Base-by-base conservation (phyloP, 2,113 vertebrate species). In the Hyla sarda region DNA sequence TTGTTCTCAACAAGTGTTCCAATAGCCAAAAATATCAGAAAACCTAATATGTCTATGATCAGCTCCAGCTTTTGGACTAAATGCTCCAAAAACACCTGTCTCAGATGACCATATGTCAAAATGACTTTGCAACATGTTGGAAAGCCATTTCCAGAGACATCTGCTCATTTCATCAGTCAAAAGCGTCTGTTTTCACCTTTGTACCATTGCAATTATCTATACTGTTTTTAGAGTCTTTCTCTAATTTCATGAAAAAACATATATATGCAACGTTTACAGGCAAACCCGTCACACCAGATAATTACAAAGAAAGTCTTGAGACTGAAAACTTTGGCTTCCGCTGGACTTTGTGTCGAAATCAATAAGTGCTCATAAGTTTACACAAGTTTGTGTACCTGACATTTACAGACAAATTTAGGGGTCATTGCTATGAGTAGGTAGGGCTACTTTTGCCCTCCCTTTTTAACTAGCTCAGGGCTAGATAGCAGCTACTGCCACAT, bases 331-430 rank as follows among this genome's bases (percentile, higher is more conserved):
- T 5, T 71, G 30, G 0, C 32, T 34, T 72, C 28, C 23, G 7
- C 19, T 41, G 69, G 69, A 72, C 69, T 72, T 72, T 72, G 69
- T 72, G 69, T 72, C 21, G 34, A 72, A n/a, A 72, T 72, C 69
- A 72, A 72, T 72, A 72, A 72, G 17, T 72, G 2, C 17, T 23
- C 19, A 41, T 72, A 41, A 72, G 34, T 41, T 71, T 72, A 71
- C 30, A 1, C 16, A 21, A 21, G 67, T 30, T 30, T 69, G 30
- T 71, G 30, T 37, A 13, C 30, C 9, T 72, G 17, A 72, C 34
- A 72, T 41, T 72, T 72, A 10, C 34, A 23, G 34, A 10, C 2
- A 41, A 6, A 72, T n/a, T 41, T 72, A 11, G 1, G 1, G 34
- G 34, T 72, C 69, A 45, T 72, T 41, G 19, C 30, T 45, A 41